Evolutionary conservation across 2,113 vertebrate genomes (phyloP).

Genomic region (Onychostruthus taczanowskii): DNA sequence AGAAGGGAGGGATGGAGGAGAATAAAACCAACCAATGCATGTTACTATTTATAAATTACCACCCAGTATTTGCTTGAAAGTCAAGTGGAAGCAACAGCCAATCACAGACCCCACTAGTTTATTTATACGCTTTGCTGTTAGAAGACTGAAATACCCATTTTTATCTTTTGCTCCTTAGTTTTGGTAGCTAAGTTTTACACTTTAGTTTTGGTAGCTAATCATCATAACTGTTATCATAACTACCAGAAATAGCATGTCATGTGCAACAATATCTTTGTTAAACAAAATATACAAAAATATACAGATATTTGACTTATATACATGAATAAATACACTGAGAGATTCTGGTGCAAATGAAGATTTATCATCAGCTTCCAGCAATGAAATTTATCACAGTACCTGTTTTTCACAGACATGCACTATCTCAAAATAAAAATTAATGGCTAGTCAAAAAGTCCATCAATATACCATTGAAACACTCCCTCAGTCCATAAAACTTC

Average conservation of each 20-base stretch:
- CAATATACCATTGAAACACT: not conserved
- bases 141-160: not conserved
- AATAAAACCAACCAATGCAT: not conserved
- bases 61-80: not conserved
- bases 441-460: not conserved
- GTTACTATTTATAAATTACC: not conserved
- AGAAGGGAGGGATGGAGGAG: rapidly evolving
- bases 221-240: not conserved
- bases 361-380: not conserved
- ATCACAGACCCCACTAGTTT: not conserved
- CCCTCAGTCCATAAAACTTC: not conserved
- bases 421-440: not conserved
- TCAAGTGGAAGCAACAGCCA: not conserved
- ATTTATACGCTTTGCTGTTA: not conserved
- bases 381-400: not conserved
- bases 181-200: not conserved
- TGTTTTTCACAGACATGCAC: not conserved
- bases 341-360: not conserved
- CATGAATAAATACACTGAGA: not conserved
- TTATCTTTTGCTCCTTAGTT: not conserved
- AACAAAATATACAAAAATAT: slow-evolving; percentile 2
- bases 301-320: not conserved
- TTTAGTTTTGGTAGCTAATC: not conserved
- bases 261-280: not conserved
- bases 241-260: not conserved